Percentiles rank a stretch among this genome's conserved stretches.
phyloP scores from a whole-genome alignment of 2,797 vertebrate genomes.

The Esox masquinongy region DNA sequence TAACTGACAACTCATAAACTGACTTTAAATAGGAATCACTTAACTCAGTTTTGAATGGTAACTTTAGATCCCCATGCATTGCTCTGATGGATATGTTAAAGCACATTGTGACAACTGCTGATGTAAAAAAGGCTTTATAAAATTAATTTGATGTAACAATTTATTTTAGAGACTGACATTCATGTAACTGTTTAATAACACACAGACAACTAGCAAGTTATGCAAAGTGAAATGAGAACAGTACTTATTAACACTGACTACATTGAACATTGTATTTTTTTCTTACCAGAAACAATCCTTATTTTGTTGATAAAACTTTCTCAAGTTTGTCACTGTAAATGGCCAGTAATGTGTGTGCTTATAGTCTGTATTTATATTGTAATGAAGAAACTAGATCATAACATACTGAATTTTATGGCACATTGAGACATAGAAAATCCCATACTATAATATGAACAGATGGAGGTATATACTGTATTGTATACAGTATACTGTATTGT shows the following conservation, averaged over 20 bases:
- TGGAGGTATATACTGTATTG: not conserved
- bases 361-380: not conserved
- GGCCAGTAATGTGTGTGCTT: not conserved
- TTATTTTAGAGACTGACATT: not conserved
- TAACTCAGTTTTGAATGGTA: not conserved
- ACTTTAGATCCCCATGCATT: not conserved
- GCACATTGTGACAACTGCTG: no score
- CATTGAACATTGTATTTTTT: not conserved
- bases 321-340: not conserved
- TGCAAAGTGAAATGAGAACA: not conserved
- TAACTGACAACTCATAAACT: not conserved
- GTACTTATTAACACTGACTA: not conserved
- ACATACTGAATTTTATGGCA: no score
- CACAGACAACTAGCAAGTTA: not conserved
- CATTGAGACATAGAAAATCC: no score
- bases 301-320: not conserved
- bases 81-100: not conserved
- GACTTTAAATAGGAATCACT: not conserved
- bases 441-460: no score
- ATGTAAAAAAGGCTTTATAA: no score
- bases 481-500: no score
- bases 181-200: not conserved
- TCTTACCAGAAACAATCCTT: not conserved
- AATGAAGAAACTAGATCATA: not conserved
- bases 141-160: not conserved